Base-by-base conservation (phyloP, 2,888 invertebrate species). In the Eilema griseolum region DNA sequence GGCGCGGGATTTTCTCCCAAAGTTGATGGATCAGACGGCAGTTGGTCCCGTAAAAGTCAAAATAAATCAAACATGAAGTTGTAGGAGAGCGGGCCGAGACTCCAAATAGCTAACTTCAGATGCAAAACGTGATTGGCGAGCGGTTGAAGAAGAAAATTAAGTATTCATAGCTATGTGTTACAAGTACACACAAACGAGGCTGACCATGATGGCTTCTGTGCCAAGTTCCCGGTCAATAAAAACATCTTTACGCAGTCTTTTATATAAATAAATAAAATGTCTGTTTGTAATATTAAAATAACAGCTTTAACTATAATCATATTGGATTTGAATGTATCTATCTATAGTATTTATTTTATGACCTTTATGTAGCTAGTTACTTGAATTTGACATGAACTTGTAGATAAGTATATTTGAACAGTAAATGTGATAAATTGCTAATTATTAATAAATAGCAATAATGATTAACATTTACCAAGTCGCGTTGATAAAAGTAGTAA, bases 181-280 rank as follows among this genome's bases (percentile, higher is more conserved):
- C 52, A 52, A 52, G 52, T n/a, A 52, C 10, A 20, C 10, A 1
- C 52, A 41, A 46, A 26, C 12, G 64, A 64, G 52, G 46, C n/a
- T 52, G 46, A 52, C 52, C 75, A 52, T 72, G 64, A 72, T 71
- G 71, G 23, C 71, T 73, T 74, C 79, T 78, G 73, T 78, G 81
- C 81, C 79, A 81, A 79, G 73, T 81, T 79, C 78, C 71, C 76
- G 78, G 67, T 79, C 14, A 70, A 74, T 68, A 69, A 66, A 66
- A 60, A 67, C 52, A 20, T n/a, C n/a, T n/a, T 52, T 52, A 59
- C 20, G 7, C 10, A 52, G 52, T 52, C n/a, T 61, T 52, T 4
- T n/a, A 52, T 20, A 46, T 20, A 46, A 20, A 46, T 46, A 46
- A 46, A 20, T 46, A 1, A 20, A 46, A 46, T 14, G 41, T 41